phyloP scores from a whole-genome alignment of 37 sponge, comb jelly and placozoan genomes.

The Spongia lamella region DNA sequence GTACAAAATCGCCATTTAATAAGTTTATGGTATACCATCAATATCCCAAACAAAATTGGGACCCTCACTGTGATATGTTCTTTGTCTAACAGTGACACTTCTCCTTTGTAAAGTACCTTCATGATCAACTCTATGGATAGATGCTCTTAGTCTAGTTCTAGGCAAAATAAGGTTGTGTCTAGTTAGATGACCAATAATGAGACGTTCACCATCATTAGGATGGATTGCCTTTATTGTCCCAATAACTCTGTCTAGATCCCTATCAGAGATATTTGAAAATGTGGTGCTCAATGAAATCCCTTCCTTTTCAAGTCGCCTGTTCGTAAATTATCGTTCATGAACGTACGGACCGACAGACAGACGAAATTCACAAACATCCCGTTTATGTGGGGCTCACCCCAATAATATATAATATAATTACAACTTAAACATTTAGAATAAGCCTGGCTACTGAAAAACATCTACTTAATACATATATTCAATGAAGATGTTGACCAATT shows the following conservation, averaged over 20 bases:
- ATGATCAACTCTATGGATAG: background rate
- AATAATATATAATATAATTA: too few relatives aligned
- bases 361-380: too few relatives aligned
- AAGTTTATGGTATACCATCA: constrained; percentile 24
- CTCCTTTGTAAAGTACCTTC: background rate
- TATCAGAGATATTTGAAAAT: background rate
- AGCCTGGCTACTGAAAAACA: too few relatives aligned
- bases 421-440: too few relatives aligned
- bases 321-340: too few relatives aligned
- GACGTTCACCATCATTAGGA: constrained; percentile 28
- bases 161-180: background rate
- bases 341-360: too few relatives aligned
- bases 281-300: too few relatives aligned
- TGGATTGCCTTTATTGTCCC: background rate
- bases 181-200: constrained; percentile 19
- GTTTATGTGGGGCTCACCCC: too few relatives aligned
- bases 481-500: too few relatives aligned
- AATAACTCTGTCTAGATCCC: constrained; percentile 9
- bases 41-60: constrained; percentile 2
- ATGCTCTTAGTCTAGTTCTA: background rate
- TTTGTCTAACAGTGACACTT: background rate
- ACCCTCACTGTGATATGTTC: background rate
- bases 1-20: constrained; percentile 25
- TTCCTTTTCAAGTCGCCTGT: too few relatives aligned
- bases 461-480: too few relatives aligned